Evolutionary conservation across 2,113 vertebrate species (phyloP), one percentile per base, ranked within the genome.

Genomic region (Lagopus muta): DNA sequence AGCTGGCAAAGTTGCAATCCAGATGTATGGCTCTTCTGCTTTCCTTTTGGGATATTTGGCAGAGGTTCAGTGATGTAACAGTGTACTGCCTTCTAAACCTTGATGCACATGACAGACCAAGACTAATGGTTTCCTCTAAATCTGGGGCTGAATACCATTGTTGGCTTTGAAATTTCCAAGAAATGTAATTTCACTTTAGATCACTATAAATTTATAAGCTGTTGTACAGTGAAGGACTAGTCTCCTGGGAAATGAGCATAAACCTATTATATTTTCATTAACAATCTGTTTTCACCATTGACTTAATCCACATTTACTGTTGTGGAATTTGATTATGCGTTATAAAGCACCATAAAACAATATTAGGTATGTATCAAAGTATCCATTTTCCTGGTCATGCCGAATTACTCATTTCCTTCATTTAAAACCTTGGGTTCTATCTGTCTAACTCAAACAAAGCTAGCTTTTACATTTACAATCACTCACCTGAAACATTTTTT

Each of bases 71-170:
- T 93, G 90, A 92, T 93, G 95, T 92, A 94, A 94, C 87, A 94
- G 75, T 83, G 70, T 69, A 64, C 66, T 94, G 81, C 86, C 38
- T 94, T 94, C 93, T 95, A 96, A 96, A 94, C 95, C 93, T 94
- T 94, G 92, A 96, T 96, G 96, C 95, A 89, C 90, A 88, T 96
- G 96, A 97, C 95, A 97, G 90, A 96, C 47, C 65, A 94, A 97
- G 95, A 97, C 91, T 96, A 97, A 97, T 93, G 79, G 65, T 94
- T 98, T 98, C 96, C 96, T 95, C 96, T 96, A 96, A 94, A 94
- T 96, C 84, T 96, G 88, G 89, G 91, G 69, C 89, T 95, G 92
- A 98, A 95, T 92, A 93, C 92, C 80, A 91, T 80, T 94, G 91
- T 74, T 97, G 70, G 64, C 89, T 96, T 96, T 92, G 94, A 96